phyloP scores from a whole-genome alignment of 2,888 invertebrate species.

The Meiosimyza platycephala region DNA sequence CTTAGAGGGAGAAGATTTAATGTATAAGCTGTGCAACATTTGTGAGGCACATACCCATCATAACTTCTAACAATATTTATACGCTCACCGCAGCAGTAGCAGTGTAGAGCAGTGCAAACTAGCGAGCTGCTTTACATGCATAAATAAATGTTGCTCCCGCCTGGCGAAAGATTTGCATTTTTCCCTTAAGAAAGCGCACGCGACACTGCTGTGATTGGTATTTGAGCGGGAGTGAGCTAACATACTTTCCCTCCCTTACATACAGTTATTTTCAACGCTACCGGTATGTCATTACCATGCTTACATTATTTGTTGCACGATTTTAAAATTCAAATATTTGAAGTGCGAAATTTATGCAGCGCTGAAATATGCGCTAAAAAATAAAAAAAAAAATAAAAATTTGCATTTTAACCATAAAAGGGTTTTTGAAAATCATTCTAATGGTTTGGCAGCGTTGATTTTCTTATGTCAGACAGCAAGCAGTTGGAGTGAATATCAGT shows the following conservation, averaged over 20 bases:
- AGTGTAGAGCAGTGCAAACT: neutral
- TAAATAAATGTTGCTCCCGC: constrained; percentile 22
- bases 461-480: no score
- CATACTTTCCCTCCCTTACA: neutral
- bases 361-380: constrained; percentile 18
- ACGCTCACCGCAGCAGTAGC: neutral
- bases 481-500: no score
- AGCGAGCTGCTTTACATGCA: constrained; percentile 33
- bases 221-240: no score
- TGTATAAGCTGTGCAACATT: no score
- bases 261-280: neutral
- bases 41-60: no score
- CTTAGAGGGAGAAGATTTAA: no score
- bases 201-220: no score
- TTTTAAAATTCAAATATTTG: constrained; percentile 34
- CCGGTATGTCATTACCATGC: constrained; percentile 11
- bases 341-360: constrained; percentile 32
- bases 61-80: constrained; percentile 6
- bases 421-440: no score
- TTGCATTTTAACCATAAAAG: neutral
- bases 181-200: no score
- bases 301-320: constrained; percentile 32
- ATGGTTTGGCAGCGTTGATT: no score
- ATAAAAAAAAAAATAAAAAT: neutral
- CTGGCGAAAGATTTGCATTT: constrained; percentile 21